Base-by-base conservation (phyloP, 2,113 vertebrate species). In the Martes martes region DNA sequence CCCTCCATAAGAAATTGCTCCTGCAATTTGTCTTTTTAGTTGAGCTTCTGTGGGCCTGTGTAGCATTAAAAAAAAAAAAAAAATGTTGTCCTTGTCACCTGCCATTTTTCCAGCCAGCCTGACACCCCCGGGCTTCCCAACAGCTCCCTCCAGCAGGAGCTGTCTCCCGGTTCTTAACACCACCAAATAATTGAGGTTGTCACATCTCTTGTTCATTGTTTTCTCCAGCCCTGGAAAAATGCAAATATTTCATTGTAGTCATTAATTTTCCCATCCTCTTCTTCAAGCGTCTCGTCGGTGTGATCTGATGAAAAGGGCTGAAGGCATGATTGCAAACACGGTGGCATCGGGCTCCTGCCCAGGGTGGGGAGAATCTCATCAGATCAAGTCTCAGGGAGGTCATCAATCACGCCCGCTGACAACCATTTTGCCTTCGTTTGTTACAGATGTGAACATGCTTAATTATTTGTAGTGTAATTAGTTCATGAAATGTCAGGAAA, bases 151-250 rank as follows among this genome's bases (percentile, higher is more conserved):
- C 99, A 99, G 99, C 99, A 99, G 99, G 99, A 99, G 99, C 99
- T 99, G 99, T 99, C 99, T 99, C 98, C 2, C 97, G 97, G 98
- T 99, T 99, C 99, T 99, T 99, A 99, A 99, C 99, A 99, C 99
- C 99, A 99, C 99, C 99, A 99, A 99, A 99, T 99, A 99, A 99
- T 99, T 99, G 99, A 99, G 99, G 99, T 99, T 99, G 99, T 99
- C 99, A 99, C 99, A 99, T 99, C 99, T 99, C 99, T 99, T 99
- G 99, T 99, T 99, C 99, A 98, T 99, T 98, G 98, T 99, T 99
- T 99, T 99, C 99, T 98, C 99, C 97, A 99, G 98, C 98, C 99
- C 98, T 98, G 99, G 99, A 99, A 99, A 99, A 99, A 99, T 99
- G 99, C 99, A 99, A 99, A 99, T 99, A 99, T 99, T 99, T 99